Conservation (phyloP, 2,113 vertebrate genomes). For the Anhinga anhinga region DNA sequence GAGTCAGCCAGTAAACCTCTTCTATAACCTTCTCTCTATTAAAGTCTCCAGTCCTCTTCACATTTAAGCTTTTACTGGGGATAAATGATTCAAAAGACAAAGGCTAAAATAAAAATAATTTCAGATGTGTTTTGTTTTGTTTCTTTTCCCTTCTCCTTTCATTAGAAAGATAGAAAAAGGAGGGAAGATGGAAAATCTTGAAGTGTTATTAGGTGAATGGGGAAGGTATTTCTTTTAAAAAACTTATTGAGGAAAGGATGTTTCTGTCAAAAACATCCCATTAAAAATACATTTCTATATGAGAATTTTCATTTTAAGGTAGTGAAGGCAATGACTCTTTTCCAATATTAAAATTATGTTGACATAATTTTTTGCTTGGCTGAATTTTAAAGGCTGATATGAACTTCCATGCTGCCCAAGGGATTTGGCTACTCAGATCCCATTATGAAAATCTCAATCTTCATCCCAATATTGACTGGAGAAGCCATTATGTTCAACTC, state of each 20-base stretch:
- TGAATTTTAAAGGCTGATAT: slow-evolving; percentile 10
- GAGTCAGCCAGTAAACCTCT: background rate
- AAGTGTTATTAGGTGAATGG: background rate
- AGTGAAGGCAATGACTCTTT: background rate
- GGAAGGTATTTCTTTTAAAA: background rate
- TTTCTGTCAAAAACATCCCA: background rate
- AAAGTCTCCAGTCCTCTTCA: background rate
- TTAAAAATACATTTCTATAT: background rate
- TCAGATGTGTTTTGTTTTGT: background rate
- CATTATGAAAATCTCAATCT: background rate
- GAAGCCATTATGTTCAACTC: slow-evolving; percentile 6
- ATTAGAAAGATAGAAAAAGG: background rate
- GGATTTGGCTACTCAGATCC: background rate
- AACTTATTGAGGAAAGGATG: background rate
- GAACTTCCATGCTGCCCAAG: background rate
- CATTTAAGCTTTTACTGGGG: background rate
- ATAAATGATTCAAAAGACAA: background rate
- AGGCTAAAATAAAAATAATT: background rate
- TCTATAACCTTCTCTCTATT: background rate
- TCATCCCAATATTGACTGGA: slow-evolving; percentile 5
- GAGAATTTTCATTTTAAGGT: background rate
- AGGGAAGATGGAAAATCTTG: background rate
- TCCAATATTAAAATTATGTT: background rate
- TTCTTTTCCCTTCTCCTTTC: background rate
- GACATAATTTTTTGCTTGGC: background rate